Conservation (phyloP, 1,140 invertebrate species). For the Calephelis nemesis region DNA sequence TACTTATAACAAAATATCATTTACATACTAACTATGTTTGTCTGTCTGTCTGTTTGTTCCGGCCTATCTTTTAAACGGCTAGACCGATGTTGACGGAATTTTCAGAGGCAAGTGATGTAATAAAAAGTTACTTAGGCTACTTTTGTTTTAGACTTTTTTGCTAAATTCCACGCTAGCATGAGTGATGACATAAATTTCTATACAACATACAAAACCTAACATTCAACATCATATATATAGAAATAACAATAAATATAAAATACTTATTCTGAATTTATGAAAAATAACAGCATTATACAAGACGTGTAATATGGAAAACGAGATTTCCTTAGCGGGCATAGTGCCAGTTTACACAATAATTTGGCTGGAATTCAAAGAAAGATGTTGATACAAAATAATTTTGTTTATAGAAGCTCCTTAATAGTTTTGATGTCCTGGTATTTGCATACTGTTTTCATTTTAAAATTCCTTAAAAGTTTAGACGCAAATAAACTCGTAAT, state of each 20-base stretch:
- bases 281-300: constrained; percentile 44
- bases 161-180: no score
- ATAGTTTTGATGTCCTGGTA: constrained; percentile 15
- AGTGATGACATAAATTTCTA: no score
- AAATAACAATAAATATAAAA: constrained; percentile 17
- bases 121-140: no score
- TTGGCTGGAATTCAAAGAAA: constrained; percentile 47
- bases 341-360: constrained; percentile 53
- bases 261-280: constrained; percentile 43
- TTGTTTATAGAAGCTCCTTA: constrained; percentile 20
- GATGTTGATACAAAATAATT: constrained; percentile 33
- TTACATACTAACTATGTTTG: no score
- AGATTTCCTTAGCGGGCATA: constrained; percentile 47
- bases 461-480: not conserved
- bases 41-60: no score
- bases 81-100: no score
- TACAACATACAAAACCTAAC: not conserved
- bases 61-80: no score
- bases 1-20: no score
- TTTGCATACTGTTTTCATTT: not conserved
- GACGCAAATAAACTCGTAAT: not conserved
- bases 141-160: no score
- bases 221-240: not conserved
- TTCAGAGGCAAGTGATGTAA: no score
- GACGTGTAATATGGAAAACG: constrained; percentile 43